Percentiles rank a stretch among this genome's conserved stretches.
phyloP scores from a whole-genome alignment of 2,113 vertebrate species.

The Sitta europaea region DNA sequence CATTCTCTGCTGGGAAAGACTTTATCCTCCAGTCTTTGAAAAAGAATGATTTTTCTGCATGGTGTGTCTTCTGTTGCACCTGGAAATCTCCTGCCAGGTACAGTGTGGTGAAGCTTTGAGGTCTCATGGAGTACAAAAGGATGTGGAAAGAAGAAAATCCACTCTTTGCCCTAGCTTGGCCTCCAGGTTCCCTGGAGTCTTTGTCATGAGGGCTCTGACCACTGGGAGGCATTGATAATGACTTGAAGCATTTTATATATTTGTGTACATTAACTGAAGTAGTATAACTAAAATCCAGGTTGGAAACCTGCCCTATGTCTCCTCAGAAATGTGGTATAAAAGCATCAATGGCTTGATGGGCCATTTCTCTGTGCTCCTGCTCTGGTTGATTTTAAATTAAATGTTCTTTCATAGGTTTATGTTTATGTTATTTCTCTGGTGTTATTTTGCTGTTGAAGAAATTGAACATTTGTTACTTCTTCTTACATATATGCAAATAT shows the following conservation, averaged over 20 bases:
- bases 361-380: not conserved
- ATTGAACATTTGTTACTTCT: not conserved
- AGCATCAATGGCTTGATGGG: not conserved
- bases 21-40: not conserved
- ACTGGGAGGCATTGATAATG: not conserved
- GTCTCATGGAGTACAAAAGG: not conserved
- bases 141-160: not conserved
- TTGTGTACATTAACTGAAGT: not conserved
- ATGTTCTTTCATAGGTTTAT: not conserved
- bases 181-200: not conserved
- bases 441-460: not conserved
- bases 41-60: not conserved
- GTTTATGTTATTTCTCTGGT: not conserved
- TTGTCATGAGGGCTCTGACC: not conserved
- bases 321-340: not conserved
- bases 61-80: not conserved
- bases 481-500: not conserved
- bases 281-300: not conserved
- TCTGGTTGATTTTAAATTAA: not conserved
- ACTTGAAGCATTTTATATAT: not conserved
- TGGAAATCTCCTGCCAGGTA: not conserved
- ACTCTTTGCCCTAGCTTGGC: not conserved
- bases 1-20: not conserved
- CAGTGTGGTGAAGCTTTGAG: not conserved
- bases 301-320: not conserved